phyloP scores from a whole-genome alignment of 1,140 invertebrate genomes.

The Vanessa tameamea region DNA sequence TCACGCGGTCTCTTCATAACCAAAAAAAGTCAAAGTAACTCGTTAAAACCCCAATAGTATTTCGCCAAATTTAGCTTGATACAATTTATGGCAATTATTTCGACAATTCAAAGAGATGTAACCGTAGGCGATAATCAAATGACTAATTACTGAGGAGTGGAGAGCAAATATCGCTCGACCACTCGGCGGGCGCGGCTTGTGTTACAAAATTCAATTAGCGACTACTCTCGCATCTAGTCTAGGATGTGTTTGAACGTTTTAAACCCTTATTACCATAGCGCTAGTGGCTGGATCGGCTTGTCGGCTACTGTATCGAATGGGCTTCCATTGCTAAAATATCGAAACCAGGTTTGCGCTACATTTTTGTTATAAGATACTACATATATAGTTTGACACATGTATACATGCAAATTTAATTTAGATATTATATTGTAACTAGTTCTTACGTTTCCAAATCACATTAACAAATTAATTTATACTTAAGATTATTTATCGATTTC shows the following conservation, averaged over 20 bases:
- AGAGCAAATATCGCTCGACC: conserved; percentile 38
- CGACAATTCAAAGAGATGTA: conserved; percentile 15
- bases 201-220: conserved; percentile 44
- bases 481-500: too few species aligned
- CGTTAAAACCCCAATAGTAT: neutral
- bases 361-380: conserved; percentile 10
- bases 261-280: neutral
- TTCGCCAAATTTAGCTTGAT: too few species aligned
- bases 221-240: conserved; percentile 20
- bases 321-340: conserved; percentile 13
- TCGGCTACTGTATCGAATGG: neutral
- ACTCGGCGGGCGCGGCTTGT: conserved; percentile 27
- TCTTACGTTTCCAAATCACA: too few species aligned
- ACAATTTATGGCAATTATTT: conserved; percentile 4
- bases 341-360: conserved; percentile 11
- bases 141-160: conserved; percentile 39
- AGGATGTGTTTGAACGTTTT: neutral
- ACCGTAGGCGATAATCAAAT: conserved; percentile 31
- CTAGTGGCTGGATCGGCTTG: conserved; percentile 2
- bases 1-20: too few species aligned
- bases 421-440: neutral
- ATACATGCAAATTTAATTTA: neutral
- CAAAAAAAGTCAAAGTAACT: neutral
- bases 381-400: neutral
- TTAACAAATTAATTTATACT: too few species aligned